Base-by-base conservation (phyloP, 2,113 vertebrate species). In the Elephas maximus region DNA sequence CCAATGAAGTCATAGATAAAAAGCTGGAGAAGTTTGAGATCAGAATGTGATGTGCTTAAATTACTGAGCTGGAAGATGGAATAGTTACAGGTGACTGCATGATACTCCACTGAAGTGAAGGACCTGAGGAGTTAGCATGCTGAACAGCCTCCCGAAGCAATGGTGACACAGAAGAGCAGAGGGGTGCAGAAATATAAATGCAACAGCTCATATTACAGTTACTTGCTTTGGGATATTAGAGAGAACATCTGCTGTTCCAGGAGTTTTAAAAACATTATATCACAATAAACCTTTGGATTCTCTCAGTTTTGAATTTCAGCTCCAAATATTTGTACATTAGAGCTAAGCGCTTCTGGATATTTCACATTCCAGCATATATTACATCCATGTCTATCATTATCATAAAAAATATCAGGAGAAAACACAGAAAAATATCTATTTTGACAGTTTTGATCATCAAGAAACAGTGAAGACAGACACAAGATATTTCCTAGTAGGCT, bases 391-490 rank as follows among this genome's bases (percentile, higher is more conserved):
- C 63, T 96, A 17, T 41, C 23, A 77, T 30, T 85, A 57, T 33
- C 5, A 44, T 18, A 20, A 85, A 20, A 60, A 11, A 9, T 3
- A 57, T 28, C 51, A 83, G 33, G 81, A 95, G 93, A 84, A 86
- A 20, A 92, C 23, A 71, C 5, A 60, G 65, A 91, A 95, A 94
- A 93, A 65, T 87, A 65, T 53, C 45, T 71, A 60, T 90, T 97
- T 96, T 97, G 88, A 95, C 92, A 97, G 82, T 83, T 97, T 90
- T 88, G 53, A 82, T 95, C 48, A 92, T 94, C 88, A 91, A 44
- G 86, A 97, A 96, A 12, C 71, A 93, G 62, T 93, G 92, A 96
- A 85, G 76, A 96, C n/a, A 67, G 83, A 76, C n/a, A 88, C 88
- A 71, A 95, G 95, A 80, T 88, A 97, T 85, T 96, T 98, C 74